Evolutionary conservation across 2,797 vertebrate genomes (phyloP), one percentile per base, ranked within the genome.

Genomic region (Poecile montanus): DNA sequence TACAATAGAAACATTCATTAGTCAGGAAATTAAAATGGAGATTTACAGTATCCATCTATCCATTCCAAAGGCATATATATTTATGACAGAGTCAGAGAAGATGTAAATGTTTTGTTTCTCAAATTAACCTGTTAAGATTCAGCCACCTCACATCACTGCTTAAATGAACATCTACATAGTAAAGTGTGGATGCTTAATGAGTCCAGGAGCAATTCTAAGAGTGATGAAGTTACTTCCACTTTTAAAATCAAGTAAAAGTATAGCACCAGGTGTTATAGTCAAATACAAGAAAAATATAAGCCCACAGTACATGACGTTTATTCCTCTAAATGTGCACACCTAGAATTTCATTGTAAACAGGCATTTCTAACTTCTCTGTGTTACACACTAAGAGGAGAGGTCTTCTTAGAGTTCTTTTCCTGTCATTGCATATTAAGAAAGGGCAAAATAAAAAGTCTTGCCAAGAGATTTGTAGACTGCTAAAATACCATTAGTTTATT

Each of bases 121-220:
- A 15, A 62, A 77, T 62, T 47, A 63, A 61, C 3, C 16, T 62
- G 23, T 51, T 48, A 79, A 54, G 13, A 85, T 81, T 77, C 36
- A 67, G 13, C 12, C 13, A 71, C 11, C 7, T 77, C 20, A 47
- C 0, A 0, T 6, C 22, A 13, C 20, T 62, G 50, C 44, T 56
- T 30, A 73, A 80, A 32, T 38, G 8, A 17, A 60, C 2, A 42
- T 48, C 36, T 38, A 11, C 22, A 34, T 14, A 34, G 21, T 38
- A 32, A 79, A 38, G 13, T 44, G 18, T 50, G 40, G 2, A 4
- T 18, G 18, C 8, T 67, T 60, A 63, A 47, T 13, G 30, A 89
- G 15, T 67, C 10, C 40, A 56, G 29, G 34, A 88, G 7, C 15
- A 88, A 85, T 62, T 79, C 11, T 29, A 65, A 54, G 8, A 48